Conservation (phyloP, 2,113 vertebrate genomes). For the Tragelaphus scriptus region DNA sequence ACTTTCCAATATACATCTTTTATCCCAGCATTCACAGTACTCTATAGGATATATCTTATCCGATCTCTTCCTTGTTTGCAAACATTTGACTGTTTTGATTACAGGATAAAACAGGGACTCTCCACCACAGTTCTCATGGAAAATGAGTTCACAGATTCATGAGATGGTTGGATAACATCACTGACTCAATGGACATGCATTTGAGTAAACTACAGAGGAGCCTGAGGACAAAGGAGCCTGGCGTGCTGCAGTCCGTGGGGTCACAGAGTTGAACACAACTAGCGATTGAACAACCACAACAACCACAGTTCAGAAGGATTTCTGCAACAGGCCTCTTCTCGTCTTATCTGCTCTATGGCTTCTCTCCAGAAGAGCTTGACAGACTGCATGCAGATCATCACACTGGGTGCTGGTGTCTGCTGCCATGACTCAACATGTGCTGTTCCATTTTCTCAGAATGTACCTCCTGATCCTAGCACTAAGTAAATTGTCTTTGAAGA, state of each 20-base stretch:
- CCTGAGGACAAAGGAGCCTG: neutral
- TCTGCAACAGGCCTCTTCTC: neutral
- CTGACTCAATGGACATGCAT: neutral
- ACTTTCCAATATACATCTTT: neutral
- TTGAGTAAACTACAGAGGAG: neutral
- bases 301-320: neutral
- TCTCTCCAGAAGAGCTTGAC: neutral
- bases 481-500: neutral
- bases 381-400: neutral
- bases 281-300: neutral
- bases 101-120: neutral
- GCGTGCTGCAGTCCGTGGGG: neutral
- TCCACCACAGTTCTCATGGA: neutral
- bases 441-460: neutral
- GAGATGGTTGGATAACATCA: neutral
- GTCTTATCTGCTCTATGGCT: neutral
- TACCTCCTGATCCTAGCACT: neutral
- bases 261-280: neutral
- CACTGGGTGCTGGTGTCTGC: rapidly evolving
- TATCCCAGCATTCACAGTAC: neutral
- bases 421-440: rapidly evolving
- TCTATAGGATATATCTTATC: neutral
- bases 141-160: neutral
- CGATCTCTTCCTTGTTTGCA: neutral
- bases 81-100: neutral